Conservation (phyloP, 2,888 invertebrate species). For the Drosophila incognita region DNA sequence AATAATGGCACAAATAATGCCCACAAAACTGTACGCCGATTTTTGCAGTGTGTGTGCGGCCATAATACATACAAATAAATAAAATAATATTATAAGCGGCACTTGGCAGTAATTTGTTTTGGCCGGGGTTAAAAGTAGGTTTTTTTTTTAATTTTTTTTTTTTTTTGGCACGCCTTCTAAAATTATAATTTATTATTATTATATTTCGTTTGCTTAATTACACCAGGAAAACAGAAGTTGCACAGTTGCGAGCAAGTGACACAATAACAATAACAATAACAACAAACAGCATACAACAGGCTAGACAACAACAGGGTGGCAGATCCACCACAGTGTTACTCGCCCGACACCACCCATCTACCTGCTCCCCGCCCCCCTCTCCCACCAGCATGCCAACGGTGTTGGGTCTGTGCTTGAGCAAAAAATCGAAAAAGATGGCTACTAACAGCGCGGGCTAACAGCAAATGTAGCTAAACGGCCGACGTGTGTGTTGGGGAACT, state of each 20-base stretch:
- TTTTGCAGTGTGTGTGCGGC: constrained; percentile 10
- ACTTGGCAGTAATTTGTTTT: constrained; percentile 27
- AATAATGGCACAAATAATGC: constrained; percentile 58
- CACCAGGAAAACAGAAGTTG: constrained; percentile 83
- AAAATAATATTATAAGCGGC: constrained; percentile 59
- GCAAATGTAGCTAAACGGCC: constrained; percentile 69
- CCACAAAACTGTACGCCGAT: neutral
- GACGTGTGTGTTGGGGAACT: constrained; percentile 53
- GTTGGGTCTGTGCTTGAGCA: constrained; percentile 59
- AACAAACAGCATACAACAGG: neutral
- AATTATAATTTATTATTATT: constrained; percentile 86
- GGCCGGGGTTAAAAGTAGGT: neutral
- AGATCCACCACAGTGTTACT: constrained; percentile 12
- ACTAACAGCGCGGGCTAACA: constrained; percentile 82
- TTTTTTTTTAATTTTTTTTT: constrained; percentile 2
- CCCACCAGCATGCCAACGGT: neutral
- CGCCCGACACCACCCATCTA: neutral
- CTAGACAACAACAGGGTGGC: constrained; percentile 38
- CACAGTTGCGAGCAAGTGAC: constrained; percentile 36
- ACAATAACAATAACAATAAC: constrained; percentile 12
- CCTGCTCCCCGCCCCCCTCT: neutral
- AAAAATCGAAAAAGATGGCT: constrained; percentile 83
- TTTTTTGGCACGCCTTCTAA: constrained; percentile 77
- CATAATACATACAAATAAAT: constrained; percentile 38
- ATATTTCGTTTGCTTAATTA: constrained; percentile 85